Conservation (phyloP, 2,888 invertebrate genomes). For the Brenthis hecate region DNA sequence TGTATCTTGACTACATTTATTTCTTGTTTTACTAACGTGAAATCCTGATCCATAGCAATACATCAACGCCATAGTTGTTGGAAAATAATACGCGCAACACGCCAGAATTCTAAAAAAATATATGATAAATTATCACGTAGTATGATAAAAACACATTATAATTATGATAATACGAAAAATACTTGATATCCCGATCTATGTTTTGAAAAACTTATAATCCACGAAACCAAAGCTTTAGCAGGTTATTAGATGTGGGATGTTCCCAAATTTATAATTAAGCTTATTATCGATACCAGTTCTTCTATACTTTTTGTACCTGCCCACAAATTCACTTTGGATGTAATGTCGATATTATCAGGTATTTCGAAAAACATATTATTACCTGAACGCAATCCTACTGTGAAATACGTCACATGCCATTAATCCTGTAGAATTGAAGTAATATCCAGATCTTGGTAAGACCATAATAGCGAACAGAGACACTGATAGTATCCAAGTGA, state of each 20-base stretch:
- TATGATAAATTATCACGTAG: not conserved
- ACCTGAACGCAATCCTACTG: constrained; percentile 86
- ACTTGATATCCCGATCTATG: no score
- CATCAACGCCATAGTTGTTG: constrained; percentile 95
- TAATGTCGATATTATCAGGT: no score
- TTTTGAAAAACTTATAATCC: no score
- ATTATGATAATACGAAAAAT: no score
- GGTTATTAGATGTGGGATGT: no score
- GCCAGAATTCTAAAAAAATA: constrained; percentile 86
- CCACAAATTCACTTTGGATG: no score
- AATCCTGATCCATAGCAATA: constrained; percentile 95
- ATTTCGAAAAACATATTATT: constrained; percentile 42
- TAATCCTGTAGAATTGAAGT: constrained; percentile 92
- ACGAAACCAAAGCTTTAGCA: no score
- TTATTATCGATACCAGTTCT: no score
- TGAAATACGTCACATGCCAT: constrained; percentile 95
- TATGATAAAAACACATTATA: no score
- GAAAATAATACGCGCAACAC: constrained; percentile 94
- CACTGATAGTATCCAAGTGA: constrained; percentile 93
- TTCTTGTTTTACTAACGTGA: constrained; percentile 91
- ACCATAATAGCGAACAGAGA: constrained; percentile 92
- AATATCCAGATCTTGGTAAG: constrained; percentile 92
- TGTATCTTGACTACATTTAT: constrained; percentile 77
- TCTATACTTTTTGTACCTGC: no score
- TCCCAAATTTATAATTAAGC: not conserved